Conservation (phyloP, 2,888 invertebrate genomes). For the Doris montereyensis region DNA sequence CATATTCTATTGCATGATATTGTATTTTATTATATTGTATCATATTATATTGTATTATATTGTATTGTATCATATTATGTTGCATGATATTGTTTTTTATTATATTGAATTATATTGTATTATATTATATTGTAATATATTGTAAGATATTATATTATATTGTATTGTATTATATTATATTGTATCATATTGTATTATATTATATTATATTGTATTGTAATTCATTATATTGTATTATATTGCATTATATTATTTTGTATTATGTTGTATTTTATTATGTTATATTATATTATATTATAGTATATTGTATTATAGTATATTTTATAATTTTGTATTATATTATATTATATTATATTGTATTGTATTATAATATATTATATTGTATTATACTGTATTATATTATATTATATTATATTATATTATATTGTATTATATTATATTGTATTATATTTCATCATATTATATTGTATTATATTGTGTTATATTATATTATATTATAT, state of each 20-base stretch:
- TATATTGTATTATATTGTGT: too few relatives aligned
- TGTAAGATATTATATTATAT: conserved; percentile 26
- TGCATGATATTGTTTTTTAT: conserved; percentile 8
- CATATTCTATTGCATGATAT: not conserved
- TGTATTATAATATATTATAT: too few relatives aligned
- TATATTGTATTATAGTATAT: too few relatives aligned
- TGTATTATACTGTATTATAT: too few relatives aligned
- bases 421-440: too few relatives aligned
- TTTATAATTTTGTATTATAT: too few relatives aligned
- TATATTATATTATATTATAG: too few relatives aligned
- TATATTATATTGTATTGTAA: conserved; percentile 6
- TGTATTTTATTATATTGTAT: conserved; percentile 16
- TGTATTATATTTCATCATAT: too few relatives aligned
- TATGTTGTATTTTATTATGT: too few relatives aligned
- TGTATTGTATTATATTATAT: conserved; percentile 18
- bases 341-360: too few relatives aligned
- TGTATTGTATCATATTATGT: conserved; percentile 8
- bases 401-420: conserved; percentile 24
- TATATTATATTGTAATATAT: conserved; percentile 27
- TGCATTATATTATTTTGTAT: not conserved
- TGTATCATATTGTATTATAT: conserved; percentile 17
- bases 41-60: conserved; percentile 22
- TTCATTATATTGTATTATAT: conserved; percentile 8
- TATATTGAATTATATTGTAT: conserved; percentile 23
- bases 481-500: too few relatives aligned